Evolutionary conservation across 2,888 invertebrate genomes (phyloP).

Genomic region (Urechis unicinctus): DNA sequence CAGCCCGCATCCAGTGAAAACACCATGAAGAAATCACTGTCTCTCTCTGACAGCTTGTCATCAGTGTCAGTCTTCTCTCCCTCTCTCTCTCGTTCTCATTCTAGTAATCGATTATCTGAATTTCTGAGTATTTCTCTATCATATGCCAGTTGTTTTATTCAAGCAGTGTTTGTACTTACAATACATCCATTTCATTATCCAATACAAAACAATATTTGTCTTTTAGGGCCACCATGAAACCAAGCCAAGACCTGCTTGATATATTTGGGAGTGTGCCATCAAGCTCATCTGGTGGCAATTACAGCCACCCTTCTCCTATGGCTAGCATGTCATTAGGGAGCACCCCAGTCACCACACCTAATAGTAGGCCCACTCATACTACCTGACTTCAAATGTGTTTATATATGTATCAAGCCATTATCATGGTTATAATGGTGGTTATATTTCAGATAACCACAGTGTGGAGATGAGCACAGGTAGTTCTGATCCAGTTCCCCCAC

Average conservation of each 20-base stretch:
- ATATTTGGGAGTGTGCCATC: conserved; percentile 63
- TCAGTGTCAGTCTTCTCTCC: too few species aligned
- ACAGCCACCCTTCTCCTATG: conserved; percentile 58
- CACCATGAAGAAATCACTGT: conserved; percentile 59
- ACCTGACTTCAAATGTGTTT: too few species aligned
- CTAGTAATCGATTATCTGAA: too few species aligned
- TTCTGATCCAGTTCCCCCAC: background rate
- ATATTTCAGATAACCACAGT: background rate
- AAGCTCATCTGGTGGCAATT: conserved; percentile 69
- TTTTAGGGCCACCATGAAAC: conserved; percentile 45
- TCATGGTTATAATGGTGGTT: too few species aligned
- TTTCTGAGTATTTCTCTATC: background rate
- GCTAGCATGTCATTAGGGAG: conserved; percentile 54
- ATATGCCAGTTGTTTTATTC: too few species aligned
- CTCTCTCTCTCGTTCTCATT: too few species aligned
- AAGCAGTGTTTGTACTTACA: too few species aligned
- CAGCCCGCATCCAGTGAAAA: conserved; percentile 40
- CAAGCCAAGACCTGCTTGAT: conserved; percentile 72
- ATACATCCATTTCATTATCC: too few species aligned
- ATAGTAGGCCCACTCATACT: too few species aligned
- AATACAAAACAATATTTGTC: too few species aligned
- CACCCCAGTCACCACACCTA: conserved; percentile 8
- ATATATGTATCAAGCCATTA: too few species aligned
- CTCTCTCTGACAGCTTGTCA: conserved; percentile 75
- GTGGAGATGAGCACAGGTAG: background rate